phyloP scores from a whole-genome alignment of 1,140 invertebrate genomes.

The Aculops lycopersici region DNA sequence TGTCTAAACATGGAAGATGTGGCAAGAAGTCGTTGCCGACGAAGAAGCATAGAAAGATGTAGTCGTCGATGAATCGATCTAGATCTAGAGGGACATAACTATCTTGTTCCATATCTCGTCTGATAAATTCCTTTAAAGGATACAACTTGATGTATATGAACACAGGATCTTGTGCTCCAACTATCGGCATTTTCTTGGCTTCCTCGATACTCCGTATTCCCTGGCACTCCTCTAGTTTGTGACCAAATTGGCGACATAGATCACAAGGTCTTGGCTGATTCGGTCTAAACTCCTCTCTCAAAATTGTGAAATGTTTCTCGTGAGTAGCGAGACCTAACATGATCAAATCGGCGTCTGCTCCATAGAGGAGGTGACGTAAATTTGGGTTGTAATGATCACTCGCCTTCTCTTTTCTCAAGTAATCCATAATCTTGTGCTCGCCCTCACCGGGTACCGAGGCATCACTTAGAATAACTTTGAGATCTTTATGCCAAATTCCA shows the following conservation, averaged over 20 bases:
- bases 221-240: conserved; percentile 78
- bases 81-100: conserved; percentile 6
- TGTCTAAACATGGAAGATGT: conserved; percentile 88
- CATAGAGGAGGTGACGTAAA: conserved; percentile 83
- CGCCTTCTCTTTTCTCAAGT: conserved; percentile 71
- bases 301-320: conserved; percentile 91
- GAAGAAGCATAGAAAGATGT: conserved; percentile 99
- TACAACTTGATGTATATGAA: conserved; percentile 68
- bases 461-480: conserved; percentile 53
- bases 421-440: conserved; percentile 96
- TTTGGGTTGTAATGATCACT: conserved; percentile 89
- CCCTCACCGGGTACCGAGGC: conserved; percentile 93
- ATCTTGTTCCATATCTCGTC: conserved; percentile 33
- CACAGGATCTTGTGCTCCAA: conserved; percentile 26
- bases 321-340: conserved; percentile 75
- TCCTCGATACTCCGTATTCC: conserved; percentile 15
- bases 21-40: conserved; percentile 98
- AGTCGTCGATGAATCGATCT: conserved; percentile 73
- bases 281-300: conserved; percentile 89
- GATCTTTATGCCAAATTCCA: conserved; percentile 6
- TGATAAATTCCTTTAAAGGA: conserved; percentile 76
- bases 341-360: conserved; percentile 34
- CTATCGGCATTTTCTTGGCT: background rate
- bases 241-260: conserved; percentile 74
- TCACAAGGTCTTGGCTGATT: conserved; percentile 85